Evolutionary conservation across 2,888 invertebrate species (phyloP).

Genomic region (Empis livida): DNA sequence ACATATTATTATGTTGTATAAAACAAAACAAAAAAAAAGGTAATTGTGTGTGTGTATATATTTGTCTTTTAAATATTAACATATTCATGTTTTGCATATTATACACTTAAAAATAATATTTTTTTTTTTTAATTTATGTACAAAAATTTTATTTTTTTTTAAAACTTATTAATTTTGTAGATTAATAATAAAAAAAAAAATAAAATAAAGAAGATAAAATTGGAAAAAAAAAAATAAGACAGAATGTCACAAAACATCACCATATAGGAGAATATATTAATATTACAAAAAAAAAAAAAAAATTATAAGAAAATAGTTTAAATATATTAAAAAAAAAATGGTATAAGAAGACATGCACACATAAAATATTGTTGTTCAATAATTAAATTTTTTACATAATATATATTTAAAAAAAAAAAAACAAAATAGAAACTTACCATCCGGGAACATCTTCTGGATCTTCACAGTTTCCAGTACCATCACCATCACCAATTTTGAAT

Average conservation of each 20-base stretch:
- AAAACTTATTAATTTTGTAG: no score
- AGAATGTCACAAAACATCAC: no score
- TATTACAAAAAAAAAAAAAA: no score
- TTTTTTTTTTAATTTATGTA: no score
- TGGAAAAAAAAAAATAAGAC: no score
- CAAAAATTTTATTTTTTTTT: no score
- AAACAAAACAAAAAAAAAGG: not conserved
- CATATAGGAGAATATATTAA: no score
- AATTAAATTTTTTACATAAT: not conserved
- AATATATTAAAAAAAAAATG: no score
- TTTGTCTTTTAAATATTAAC: constrained; percentile 4
- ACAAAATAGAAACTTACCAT: constrained; percentile 54
- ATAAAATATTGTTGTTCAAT: not conserved
- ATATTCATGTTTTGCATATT: constrained; percentile 8
- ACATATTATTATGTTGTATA: constrained; percentile 9
- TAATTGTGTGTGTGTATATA: constrained; percentile 3
- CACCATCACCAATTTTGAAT: constrained; percentile 84
- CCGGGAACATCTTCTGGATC: constrained; percentile 93
- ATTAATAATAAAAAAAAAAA: no score
- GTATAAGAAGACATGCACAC: not conserved
- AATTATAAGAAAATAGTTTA: no score
- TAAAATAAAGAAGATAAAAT: no score
- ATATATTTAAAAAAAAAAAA: not conserved
- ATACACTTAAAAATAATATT: no score
- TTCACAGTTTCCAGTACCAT: constrained; percentile 86